These are phyloP conservation scores for Callithrix jacchus DNA, from an alignment of 2,113 vertebrate species.

Conservation along the genomic window DNA sequence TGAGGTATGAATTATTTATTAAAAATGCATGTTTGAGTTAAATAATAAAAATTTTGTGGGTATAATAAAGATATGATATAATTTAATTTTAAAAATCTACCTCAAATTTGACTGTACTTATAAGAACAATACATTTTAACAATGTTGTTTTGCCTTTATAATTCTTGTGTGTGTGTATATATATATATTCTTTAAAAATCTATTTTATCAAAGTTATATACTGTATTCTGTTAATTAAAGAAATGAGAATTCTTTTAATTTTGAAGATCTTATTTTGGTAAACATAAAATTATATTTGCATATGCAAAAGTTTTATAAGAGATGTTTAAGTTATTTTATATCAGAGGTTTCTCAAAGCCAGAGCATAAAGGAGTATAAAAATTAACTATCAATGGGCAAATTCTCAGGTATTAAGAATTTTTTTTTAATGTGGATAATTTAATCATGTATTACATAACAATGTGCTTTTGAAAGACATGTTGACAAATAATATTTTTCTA, in stretches of 20 bases:
- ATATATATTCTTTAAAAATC: conserved; percentile 22
- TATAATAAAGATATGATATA: conserved; percentile 64
- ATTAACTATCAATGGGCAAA: conserved; percentile 40
- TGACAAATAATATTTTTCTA: conserved; percentile 49
- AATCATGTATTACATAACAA: neutral
- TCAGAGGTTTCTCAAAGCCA: neutral
- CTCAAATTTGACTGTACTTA: conserved; percentile 83
- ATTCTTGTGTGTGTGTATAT: conserved; percentile 74
- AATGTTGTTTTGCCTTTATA: conserved; percentile 64
- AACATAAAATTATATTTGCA: conserved; percentile 42
- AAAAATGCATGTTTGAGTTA: conserved; percentile 61
- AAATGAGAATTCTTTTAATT: conserved; percentile 51
- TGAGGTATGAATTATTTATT: conserved; percentile 62
- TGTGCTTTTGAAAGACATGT: conserved; percentile 38
- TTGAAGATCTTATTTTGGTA: conserved; percentile 8
- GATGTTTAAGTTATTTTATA: conserved; percentile 30
- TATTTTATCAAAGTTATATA: conserved; percentile 45
- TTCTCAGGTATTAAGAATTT: conserved; percentile 76
- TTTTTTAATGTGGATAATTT: conserved; percentile 27
- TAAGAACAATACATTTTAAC: conserved; percentile 78
- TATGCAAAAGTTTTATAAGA: neutral
- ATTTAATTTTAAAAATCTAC: conserved; percentile 80
- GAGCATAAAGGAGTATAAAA: conserved; percentile 23
- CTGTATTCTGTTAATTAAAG: conserved; percentile 32
- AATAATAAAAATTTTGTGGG: conserved; percentile 71